These are phyloP conservation scores for Cydia pomonella DNA, from an alignment of 1,140 invertebrate species.

Conservation along the genomic window DNA sequence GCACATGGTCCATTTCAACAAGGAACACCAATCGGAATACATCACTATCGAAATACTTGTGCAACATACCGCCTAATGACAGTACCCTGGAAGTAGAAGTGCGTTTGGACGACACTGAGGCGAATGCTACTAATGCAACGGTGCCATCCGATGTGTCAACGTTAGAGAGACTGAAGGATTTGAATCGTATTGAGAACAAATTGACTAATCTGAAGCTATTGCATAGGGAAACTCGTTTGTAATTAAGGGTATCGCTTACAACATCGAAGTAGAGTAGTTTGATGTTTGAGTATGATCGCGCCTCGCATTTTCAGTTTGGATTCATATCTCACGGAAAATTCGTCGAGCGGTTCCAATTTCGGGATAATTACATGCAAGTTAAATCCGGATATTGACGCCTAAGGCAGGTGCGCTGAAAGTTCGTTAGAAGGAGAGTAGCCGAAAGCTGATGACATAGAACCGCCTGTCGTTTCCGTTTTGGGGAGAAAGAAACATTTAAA, in stretches of 20 bases:
- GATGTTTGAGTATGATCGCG: too few relatives aligned
- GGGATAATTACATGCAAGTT: too few relatives aligned
- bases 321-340: too few relatives aligned
- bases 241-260: not conserved
- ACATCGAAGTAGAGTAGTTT: too few relatives aligned
- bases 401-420: too few relatives aligned
- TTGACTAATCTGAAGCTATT: conserved; percentile 62
- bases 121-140: conserved; percentile 44
- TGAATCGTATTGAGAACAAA: conserved; percentile 72
- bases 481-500: too few relatives aligned
- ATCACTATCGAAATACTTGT: conserved; percentile 58
- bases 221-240: conserved; percentile 67
- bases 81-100: conserved; percentile 44
- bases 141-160: conserved; percentile 68
- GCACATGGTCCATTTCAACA: not conserved
- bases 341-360: too few relatives aligned
- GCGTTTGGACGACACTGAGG: conserved; percentile 42
- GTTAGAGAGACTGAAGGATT: conserved; percentile 71
- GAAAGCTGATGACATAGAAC: too few relatives aligned
- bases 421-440: too few relatives aligned
- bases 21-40: conserved; percentile 1
- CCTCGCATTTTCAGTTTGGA: too few relatives aligned
- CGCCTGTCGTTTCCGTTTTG: too few relatives aligned
- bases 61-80: conserved; percentile 58
- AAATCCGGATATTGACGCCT: too few relatives aligned